phyloP scores from a whole-genome alignment of 2,888 invertebrate species.

The Morinoia aosen region DNA sequence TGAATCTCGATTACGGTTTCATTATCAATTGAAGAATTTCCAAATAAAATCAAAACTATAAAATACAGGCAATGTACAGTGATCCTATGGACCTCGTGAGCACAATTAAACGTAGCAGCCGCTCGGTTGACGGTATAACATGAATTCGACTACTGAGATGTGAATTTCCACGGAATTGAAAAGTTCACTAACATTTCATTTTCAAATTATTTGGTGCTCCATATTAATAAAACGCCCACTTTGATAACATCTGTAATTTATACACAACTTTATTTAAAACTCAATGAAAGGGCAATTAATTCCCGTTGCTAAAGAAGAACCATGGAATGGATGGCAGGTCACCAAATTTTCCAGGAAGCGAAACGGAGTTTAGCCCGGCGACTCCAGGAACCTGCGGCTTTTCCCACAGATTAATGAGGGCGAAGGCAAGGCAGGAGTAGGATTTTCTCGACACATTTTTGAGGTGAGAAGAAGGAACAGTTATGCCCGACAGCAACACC shows the following conservation, averaged over 20 bases:
- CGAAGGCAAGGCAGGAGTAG: not conserved
- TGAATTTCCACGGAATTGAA: too few relatives aligned
- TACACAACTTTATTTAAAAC: not conserved
- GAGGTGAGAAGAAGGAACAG: constrained; percentile 12
- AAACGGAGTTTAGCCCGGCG: not conserved
- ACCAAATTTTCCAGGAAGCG: not conserved
- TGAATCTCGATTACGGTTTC: too few relatives aligned
- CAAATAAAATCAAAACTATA: too few relatives aligned
- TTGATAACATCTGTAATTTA: not conserved
- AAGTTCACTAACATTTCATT: not conserved
- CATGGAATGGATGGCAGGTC: not conserved
- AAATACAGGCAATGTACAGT: too few relatives aligned
- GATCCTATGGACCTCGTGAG: too few relatives aligned
- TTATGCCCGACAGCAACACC: not conserved
- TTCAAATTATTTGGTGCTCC: not conserved
- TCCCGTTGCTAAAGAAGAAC: not conserved
- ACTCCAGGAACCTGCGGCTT: not conserved
- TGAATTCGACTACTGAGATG: too few relatives aligned
- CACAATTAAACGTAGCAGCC: too few relatives aligned
- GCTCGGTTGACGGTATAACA: too few relatives aligned
- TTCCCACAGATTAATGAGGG: not conserved
- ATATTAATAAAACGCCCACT: not conserved
- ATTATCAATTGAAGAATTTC: too few relatives aligned
- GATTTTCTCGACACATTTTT: constrained; percentile 1
- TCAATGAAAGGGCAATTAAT: not conserved